Evolutionary conservation across 2,797 vertebrate genomes (phyloP), one percentile per base, ranked within the genome.

Genomic region (Galaxias olidus): DNA sequence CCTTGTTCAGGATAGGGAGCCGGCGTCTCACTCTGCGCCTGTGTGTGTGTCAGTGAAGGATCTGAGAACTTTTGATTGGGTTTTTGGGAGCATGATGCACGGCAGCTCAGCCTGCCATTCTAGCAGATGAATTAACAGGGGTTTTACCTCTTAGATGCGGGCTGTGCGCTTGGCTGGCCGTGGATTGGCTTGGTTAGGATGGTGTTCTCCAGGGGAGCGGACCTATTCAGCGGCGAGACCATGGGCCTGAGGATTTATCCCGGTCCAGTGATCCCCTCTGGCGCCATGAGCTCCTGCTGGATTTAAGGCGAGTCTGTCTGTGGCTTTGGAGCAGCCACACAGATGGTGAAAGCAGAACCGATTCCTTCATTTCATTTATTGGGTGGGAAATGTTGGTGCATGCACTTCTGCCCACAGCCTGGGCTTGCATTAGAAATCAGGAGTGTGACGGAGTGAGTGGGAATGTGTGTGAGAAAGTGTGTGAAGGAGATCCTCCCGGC

Each of bases 181-280:
- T 75, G 79, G 78, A 61, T 74, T 83, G 83, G 87, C 81, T 81
- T 75, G 82, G 86, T 77, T 82, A 84, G 82, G 72, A 82, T 73
- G 70, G 75, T 77, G 61, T 71, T 70, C 69, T 78, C 83, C 66
- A 54, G 78, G 84, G 82, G 73, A 82, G 67, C 18, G 59, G 71
- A 75, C 75, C 85, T 82, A 82, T 84, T 87, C 86, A 80, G 76
- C 52, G 73, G 59, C 46, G 71, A 81, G 82, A 75, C 81, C 30
- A 73, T 75, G 72, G 79, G 85, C 78, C 79, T 77, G 81, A 84
- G 86, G 89, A 90, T 90, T 90, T 90, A 87, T 88, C 89, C 81
- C 79, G 86, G 84, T 88, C 84, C 87, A 87, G 72, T 81, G 82
- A 85, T 78, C 82, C 80, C 69, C 77, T 63, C 64, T 78, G 80